A percentile compares a stretch with the other conserved stretches of the same genome.
Evolutionary conservation across 2,797 vertebrate genomes (phyloP).

Genomic region (Allobates femoralis): DNA sequence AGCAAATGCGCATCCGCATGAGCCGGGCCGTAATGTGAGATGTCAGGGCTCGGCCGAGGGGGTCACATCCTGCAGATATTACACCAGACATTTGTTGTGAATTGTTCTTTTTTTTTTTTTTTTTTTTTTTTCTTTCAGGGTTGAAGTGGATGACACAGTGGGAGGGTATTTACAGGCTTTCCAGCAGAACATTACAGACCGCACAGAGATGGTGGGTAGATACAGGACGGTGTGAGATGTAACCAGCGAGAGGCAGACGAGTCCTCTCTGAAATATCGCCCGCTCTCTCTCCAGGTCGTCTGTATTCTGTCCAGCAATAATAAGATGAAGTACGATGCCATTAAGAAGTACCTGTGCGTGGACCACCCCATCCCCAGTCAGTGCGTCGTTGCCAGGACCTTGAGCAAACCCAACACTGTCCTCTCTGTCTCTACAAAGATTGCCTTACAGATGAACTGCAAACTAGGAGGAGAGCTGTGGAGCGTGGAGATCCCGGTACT

Average conservation of each 20-base stretch:
- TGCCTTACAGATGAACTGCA: constrained; percentile 93
- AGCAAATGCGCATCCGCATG: constrained; percentile 83
- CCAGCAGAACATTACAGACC: constrained; percentile 80
- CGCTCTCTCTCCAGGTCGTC: constrained; percentile 26
- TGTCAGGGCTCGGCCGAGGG: not conserved
- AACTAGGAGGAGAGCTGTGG: constrained; percentile 85
- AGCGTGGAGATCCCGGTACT: constrained; percentile 76
- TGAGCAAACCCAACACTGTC: constrained; percentile 82
- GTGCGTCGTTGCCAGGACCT: constrained; percentile 85
- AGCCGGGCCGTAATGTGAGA: constrained; percentile 75
- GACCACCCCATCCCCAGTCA: constrained; percentile 88
- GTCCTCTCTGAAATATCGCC: not conserved
- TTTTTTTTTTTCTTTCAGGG: constrained; percentile 59
- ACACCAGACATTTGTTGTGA: not conserved
- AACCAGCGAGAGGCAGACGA: not conserved
- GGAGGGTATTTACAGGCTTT: constrained; percentile 85
- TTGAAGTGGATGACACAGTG: constrained; percentile 88
- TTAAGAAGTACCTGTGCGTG: constrained; percentile 93
- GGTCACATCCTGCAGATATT: not conserved
- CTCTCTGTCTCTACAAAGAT: constrained; percentile 93
- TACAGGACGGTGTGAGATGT: not conserved
- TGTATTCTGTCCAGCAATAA: constrained; percentile 85
- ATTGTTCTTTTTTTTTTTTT: not conserved
- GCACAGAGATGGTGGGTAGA: constrained; percentile 80
- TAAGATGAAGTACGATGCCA: constrained; percentile 90